Conservation (phyloP, 2,888 invertebrate genomes). For the Nemotelus nigrinus region DNA sequence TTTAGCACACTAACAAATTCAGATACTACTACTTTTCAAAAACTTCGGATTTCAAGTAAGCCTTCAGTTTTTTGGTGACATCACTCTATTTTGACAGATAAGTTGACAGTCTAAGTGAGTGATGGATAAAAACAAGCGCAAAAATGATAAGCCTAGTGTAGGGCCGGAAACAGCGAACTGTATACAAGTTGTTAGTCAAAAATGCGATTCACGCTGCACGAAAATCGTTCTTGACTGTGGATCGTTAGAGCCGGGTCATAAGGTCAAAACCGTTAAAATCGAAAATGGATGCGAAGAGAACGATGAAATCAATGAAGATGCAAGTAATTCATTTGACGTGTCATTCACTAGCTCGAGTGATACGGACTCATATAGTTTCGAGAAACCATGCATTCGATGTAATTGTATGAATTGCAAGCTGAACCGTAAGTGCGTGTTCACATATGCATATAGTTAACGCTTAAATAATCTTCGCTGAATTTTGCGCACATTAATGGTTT, state of each 20-base stretch:
- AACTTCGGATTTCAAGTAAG: too few species aligned
- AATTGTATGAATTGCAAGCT: slow-evolving; percentile 27
- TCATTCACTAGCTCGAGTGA: neutral
- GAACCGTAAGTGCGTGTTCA: slow-evolving; percentile 13
- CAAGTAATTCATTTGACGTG: neutral
- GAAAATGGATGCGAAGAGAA: too few species aligned
- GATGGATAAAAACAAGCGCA: too few species aligned
- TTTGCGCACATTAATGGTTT: too few species aligned
- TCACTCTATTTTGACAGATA: too few species aligned
- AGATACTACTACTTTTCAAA: too few species aligned
- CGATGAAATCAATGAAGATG: neutral
- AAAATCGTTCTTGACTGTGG: neutral
- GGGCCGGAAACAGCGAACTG: neutral
- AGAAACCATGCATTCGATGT: slow-evolving; percentile 8
- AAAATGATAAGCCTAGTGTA: too few species aligned
- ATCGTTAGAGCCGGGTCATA: neutral
- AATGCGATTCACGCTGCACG: neutral
- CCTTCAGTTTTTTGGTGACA: too few species aligned
- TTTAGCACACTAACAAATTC: too few species aligned
- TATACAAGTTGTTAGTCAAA: neutral
- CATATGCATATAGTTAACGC: too few species aligned
- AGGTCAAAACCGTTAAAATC: neutral
- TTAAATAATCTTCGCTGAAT: too few species aligned
- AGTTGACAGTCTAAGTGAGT: too few species aligned
- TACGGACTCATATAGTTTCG: neutral